These are phyloP conservation scores for Phoxinus phoxinus DNA, from an alignment of 2,113 vertebrate species.

Conservation along the genomic window DNA sequence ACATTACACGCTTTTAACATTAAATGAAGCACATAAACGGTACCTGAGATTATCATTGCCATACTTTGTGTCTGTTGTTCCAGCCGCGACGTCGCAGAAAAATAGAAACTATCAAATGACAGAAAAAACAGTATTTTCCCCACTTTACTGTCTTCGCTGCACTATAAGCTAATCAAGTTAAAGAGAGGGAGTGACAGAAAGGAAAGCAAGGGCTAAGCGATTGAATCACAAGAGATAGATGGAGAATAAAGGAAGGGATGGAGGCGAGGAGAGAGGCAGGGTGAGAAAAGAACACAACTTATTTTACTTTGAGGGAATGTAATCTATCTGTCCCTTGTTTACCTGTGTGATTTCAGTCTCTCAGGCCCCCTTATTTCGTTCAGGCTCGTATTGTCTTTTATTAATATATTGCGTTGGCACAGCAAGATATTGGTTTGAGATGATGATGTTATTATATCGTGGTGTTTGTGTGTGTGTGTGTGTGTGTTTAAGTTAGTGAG, in stretches of 20 bases:
- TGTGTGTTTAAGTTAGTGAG: constrained; percentile 13
- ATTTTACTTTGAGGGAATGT: constrained; percentile 44
- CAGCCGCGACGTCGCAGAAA: too few relatives aligned
- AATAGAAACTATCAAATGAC: background rate
- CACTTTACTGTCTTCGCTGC: background rate
- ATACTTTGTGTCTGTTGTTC: too few relatives aligned
- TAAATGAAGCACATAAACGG: too few relatives aligned
- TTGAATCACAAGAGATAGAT: constrained; percentile 37
- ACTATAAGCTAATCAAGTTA: constrained; percentile 28
- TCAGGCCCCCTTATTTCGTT: constrained; percentile 46
- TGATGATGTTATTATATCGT: constrained; percentile 19
- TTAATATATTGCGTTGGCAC: constrained; percentile 43
- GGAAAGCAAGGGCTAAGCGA: constrained; percentile 23
- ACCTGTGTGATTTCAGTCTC: constrained; percentile 46
- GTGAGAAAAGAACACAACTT: constrained; percentile 40
- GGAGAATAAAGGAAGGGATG: constrained; percentile 24
- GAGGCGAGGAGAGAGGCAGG: constrained; percentile 8
- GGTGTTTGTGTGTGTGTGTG: background rate
- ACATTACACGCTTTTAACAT: background rate
- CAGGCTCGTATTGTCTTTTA: constrained; percentile 45
- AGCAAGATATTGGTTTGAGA: constrained; percentile 47
- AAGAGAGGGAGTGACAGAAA: constrained; percentile 13
- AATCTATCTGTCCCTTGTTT: constrained; percentile 54
- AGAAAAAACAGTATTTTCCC: background rate
- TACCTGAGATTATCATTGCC: too few relatives aligned